phyloP scores from a whole-genome alignment of 2,113 vertebrate species.

The Struthidea cinerea region DNA sequence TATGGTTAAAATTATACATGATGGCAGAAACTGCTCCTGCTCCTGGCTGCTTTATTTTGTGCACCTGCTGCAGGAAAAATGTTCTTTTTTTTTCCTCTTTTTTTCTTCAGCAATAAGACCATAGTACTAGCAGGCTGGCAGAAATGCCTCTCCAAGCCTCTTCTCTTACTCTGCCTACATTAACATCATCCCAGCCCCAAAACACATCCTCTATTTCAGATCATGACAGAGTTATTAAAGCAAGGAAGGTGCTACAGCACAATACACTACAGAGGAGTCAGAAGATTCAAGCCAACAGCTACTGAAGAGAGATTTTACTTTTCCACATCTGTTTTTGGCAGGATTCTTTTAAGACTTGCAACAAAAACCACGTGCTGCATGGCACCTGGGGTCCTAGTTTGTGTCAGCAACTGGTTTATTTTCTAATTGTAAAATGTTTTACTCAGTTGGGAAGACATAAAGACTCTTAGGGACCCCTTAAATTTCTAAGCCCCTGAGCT shows the following conservation, averaged over 20 bases:
- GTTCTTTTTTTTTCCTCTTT: neutral
- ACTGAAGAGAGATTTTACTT: neutral
- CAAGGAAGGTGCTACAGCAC: neutral
- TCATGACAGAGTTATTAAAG: neutral
- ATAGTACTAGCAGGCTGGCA: neutral
- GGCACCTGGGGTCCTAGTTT: neutral
- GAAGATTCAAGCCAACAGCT: neutral
- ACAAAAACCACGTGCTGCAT: neutral
- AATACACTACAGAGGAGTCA: neutral
- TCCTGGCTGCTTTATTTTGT: conserved; percentile 17
- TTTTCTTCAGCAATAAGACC: neutral
- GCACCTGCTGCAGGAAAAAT: neutral
- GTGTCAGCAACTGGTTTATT: neutral
- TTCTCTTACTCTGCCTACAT: neutral
- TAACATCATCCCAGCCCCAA: neutral
- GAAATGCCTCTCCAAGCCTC: neutral
- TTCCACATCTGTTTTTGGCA: rapidly evolving
- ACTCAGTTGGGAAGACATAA: neutral
- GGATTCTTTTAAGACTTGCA: neutral
- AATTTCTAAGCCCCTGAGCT: neutral
- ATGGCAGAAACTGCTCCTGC: neutral
- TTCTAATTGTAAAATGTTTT: neutral
- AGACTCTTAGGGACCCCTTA: neutral
- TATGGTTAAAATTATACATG: neutral
- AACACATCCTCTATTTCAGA: neutral